Conservation (phyloP, 1,140 invertebrate species). For the Drosophila pruinosa region DNA sequence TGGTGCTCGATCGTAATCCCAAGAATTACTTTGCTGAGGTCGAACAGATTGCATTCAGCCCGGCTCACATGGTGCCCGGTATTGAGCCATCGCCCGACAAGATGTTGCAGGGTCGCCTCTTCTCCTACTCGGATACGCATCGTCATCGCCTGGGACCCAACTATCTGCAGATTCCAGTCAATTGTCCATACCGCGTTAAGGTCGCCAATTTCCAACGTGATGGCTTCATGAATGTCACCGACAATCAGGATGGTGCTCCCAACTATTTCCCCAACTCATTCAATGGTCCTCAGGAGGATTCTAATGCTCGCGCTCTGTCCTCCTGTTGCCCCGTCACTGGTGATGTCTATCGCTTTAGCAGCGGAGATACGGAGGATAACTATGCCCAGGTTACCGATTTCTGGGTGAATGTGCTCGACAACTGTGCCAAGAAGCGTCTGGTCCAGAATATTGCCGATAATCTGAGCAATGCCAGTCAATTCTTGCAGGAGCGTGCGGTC, state of each 20-base stretch:
- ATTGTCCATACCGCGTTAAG: conserved; percentile 91
- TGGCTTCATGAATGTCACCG: conserved; percentile 87
- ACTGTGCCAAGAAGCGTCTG: conserved; percentile 88
- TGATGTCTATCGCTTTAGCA: conserved; percentile 90
- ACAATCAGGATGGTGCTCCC: conserved; percentile 91
- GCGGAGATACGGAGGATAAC: conserved; percentile 93
- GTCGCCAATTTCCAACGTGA: conserved; percentile 94
- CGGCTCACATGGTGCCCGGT: conserved; percentile 95
- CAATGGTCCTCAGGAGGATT: conserved; percentile 88
- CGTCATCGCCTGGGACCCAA: conserved; percentile 96
- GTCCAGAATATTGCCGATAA: conserved; percentile 92
- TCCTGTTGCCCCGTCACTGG: conserved; percentile 85
- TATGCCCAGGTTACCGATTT: conserved; percentile 92
- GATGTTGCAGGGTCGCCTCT: conserved; percentile 97
- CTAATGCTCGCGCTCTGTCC: conserved; percentile 84
- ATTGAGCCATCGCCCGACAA: conserved; percentile 97
- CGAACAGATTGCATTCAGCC: conserved; percentile 97
- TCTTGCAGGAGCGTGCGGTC: conserved; percentile 93
- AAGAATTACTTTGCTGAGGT: conserved; percentile 97
- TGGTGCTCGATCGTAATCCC: conserved; percentile 95
- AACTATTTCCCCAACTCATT: conserved; percentile 99
- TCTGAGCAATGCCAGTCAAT: conserved; percentile 90
- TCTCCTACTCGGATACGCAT: conserved; percentile 97
- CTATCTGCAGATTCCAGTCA: conserved; percentile 96
- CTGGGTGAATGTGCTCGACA: conserved; percentile 91